A percentile compares a stretch with the other conserved stretches of the same genome.
These are phyloP conservation scores for Lagodon rhomboides DNA, from an alignment of 2,797 vertebrate genomes.

Conservation along the genomic window DNA sequence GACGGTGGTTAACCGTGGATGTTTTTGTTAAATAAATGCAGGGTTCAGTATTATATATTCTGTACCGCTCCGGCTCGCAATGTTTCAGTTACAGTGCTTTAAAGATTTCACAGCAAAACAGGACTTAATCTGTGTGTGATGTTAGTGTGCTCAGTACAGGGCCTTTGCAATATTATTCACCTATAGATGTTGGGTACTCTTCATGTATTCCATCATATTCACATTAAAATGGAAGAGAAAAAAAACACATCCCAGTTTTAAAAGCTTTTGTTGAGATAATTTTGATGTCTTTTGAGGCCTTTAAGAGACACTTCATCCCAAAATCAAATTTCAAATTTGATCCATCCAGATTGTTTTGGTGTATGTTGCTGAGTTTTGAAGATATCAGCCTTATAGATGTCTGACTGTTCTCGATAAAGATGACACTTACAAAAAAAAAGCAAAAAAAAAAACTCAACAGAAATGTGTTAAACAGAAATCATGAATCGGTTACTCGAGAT, in stretches of 20 bases:
- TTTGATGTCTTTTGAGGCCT: too few species aligned
- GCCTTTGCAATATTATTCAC: not conserved
- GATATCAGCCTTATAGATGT: too few species aligned
- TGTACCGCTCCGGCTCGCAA: not conserved
- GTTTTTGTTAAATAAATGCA: slow-evolving; percentile 23
- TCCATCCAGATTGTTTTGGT: too few species aligned
- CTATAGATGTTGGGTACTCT: not conserved
- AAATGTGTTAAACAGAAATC: too few species aligned
- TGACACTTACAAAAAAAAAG: too few species aligned
- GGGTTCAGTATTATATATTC: not conserved
- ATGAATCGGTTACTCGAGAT: too few species aligned
- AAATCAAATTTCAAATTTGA: too few species aligned
- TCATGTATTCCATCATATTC: not conserved
- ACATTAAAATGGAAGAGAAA: not conserved
- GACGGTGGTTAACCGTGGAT: slow-evolving; percentile 4
- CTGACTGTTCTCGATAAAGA: too few species aligned
- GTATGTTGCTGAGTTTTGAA: too few species aligned
- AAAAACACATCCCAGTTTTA: not conserved
- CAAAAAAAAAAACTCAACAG: too few species aligned
- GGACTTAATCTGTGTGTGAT: not conserved
- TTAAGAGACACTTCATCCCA: too few species aligned
- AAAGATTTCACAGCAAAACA: not conserved
- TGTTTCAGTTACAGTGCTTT: not conserved
- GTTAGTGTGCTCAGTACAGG: not conserved
- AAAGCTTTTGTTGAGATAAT: not conserved